Evolutionary conservation across 2,888 invertebrate species (phyloP), one percentile per base, ranked within the genome.

Genomic region (Yponomeuta evonymella): DNA sequence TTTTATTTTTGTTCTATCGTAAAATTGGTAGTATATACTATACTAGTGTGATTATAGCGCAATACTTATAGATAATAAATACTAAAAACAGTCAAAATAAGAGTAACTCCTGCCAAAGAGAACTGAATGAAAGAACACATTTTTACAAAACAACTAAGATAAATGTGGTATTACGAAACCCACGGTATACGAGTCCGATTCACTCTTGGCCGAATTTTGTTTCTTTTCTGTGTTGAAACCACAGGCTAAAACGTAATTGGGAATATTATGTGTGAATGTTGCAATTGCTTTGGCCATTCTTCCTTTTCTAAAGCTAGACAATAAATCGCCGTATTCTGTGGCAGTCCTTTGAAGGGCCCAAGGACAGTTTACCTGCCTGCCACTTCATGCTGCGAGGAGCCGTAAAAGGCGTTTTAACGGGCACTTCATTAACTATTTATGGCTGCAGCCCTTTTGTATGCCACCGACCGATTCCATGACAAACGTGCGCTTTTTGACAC

Each of bases 391-490:
- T 75, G 83, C 36, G 80, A 76, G 75, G 79, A 72, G 75, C 73
- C 70, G 72, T 73, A 73, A 75, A 76, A 75, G 72, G 75, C 74
- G 75, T 76, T 77, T 76, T 79, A 79, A 79, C 74, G 74, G 81
- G 75, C 83, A 83, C 82, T 87, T 84, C 83, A 84, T 88, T 86
- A 85, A 79, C 74, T 77, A 83, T 86, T 87, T 85, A 86, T 79
- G 82, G 75, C 70, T 73, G 69, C 70, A 73, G 71, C 74, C 75
- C 79, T 84, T 84, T 86, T 83, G 80, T 77, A 74, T 73, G 69
- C 73, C 70, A 75, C 76, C 79, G 79, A 74, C 75, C 10, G 23
- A 23, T 15, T 5, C 48, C 64, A 65, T 70, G 70, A 69, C 69
- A 62, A 69, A 69, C 62, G 51, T 33, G 58, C 69, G 36, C 68